Evolutionary conservation across 2,797 vertebrate genomes (phyloP).

Genomic region (Stomatorhinus walkeri): DNA sequence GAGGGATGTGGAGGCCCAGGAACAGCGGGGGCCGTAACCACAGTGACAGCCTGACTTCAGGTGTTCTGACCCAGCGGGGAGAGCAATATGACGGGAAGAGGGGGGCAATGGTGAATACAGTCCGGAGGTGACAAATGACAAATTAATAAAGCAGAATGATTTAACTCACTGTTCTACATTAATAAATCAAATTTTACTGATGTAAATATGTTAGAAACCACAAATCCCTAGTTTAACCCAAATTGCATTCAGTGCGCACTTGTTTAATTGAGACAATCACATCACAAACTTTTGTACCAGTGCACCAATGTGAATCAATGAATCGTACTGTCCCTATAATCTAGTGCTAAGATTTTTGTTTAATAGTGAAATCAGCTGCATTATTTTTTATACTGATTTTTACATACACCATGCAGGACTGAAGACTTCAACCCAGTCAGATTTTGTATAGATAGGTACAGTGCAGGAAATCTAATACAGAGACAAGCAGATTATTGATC

Average conservation of each 20-base stretch:
- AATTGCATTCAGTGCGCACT: background rate
- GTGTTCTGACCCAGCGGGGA: background rate
- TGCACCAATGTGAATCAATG: background rate
- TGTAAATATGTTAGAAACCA: background rate
- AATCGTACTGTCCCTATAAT: background rate
- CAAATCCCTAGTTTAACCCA: background rate
- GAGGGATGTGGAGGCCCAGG: background rate
- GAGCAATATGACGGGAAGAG: background rate
- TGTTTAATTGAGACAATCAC: background rate
- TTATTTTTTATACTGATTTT: background rate
- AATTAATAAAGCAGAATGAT: background rate
- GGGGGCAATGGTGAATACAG: background rate
- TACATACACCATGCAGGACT: slow-evolving; percentile 36
- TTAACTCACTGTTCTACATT: background rate
- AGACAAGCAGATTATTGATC: slow-evolving; percentile 62
- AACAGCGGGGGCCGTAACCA: background rate
- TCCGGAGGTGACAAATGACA: background rate
- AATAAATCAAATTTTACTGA: background rate
- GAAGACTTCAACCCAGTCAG: slow-evolving; percentile 45
- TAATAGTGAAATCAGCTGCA: background rate
- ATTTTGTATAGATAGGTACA: slow-evolving; percentile 67
- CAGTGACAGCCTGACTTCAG: background rate
- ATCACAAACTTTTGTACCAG: background rate
- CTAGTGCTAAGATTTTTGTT: background rate
- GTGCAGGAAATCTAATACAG: slow-evolving; percentile 63